Conservation (phyloP, 2,888 invertebrate genomes). For the Caenorhabditis parvicauda region DNA sequence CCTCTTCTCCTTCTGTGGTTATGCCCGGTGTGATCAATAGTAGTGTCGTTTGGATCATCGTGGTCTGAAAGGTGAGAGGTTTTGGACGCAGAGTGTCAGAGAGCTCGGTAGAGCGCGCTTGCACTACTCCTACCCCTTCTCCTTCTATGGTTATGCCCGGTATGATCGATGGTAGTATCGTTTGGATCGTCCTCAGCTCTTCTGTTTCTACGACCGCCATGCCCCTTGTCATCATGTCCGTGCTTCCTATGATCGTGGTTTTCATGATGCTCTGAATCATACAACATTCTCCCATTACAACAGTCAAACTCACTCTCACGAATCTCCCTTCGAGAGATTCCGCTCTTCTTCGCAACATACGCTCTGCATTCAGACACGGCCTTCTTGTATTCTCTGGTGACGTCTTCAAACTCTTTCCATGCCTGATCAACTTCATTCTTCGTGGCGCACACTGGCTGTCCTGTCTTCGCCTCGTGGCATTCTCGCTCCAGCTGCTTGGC, state of each 20-base stretch:
- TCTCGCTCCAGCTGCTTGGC: conserved; percentile 39
- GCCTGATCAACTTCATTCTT: conserved; percentile 31
- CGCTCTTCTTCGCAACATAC: conserved; percentile 21
- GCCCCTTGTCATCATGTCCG: background rate
- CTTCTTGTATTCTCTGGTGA: conserved; percentile 31
- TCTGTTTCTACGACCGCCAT: conserved; percentile 18
- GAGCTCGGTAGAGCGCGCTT: too few species aligned
- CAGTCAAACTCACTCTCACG: too few species aligned
- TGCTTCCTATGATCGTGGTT: conserved; percentile 13
- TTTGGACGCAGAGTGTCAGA: too few species aligned
- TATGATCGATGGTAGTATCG: conserved; percentile 26
- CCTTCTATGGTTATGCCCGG: conserved; percentile 26
- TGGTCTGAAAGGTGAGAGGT: too few species aligned
- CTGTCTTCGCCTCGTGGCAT: conserved; percentile 28
- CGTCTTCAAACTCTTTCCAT: conserved; percentile 38
- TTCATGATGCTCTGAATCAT: conserved; percentile 8
- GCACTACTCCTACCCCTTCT: conserved; percentile 4
- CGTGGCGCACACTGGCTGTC: conserved; percentile 18
- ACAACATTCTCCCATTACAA: background rate
- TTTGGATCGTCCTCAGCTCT: conserved; percentile 20
- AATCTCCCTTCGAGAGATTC: conserved; percentile 13
- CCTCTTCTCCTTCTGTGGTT: conserved; percentile 13
- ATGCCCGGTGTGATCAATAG: conserved; percentile 9
- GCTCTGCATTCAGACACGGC: conserved; percentile 23
- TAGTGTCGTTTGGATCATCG: conserved; percentile 3